phyloP scores from a whole-genome alignment of 1,140 invertebrate species.

The Polyergus mexicanus region DNA sequence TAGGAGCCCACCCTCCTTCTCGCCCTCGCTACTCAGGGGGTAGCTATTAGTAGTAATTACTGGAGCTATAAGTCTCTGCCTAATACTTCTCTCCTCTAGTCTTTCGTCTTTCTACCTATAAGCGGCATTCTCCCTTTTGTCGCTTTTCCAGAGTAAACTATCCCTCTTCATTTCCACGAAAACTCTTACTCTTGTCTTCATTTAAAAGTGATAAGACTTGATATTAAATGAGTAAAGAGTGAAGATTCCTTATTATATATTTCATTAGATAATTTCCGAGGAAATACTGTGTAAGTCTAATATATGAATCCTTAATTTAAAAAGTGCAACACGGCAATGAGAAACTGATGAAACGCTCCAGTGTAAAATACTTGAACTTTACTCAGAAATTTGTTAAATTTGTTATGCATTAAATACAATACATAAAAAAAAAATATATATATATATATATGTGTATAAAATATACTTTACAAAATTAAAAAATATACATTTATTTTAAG shows the following conservation, averaged over 20 bases:
- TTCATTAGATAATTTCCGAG: neutral
- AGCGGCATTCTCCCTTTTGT: constrained; percentile 53
- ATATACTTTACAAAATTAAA: neutral
- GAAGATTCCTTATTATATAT: constrained; percentile 26
- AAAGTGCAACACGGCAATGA: neutral
- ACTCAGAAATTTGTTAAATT: neutral
- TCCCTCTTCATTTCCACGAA: constrained; percentile 22
- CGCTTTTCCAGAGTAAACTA: constrained; percentile 55
- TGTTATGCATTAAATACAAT: neutral
- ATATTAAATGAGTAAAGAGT: constrained; percentile 43
- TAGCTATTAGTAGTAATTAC: constrained; percentile 75
- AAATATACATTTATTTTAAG: neutral
- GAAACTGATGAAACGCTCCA: neutral
- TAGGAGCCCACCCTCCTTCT: constrained; percentile 2
- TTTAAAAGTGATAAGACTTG: neutral
- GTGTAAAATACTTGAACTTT: constrained; percentile 19
- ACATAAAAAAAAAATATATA: neutral
- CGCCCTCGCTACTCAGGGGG: constrained; percentile 8
- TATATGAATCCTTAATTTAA: constrained; percentile 38
- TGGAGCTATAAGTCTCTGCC: constrained; percentile 75
- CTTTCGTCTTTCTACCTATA: constrained; percentile 68
- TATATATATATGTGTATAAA: neutral
- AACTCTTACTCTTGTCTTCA: constrained; percentile 53
- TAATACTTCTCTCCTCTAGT: constrained; percentile 68
- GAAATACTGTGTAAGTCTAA: constrained; percentile 16